Evolutionary conservation across 2,888 invertebrate genomes (phyloP), one percentile per base, ranked within the genome.

Genomic region (Tachina lurida): DNA sequence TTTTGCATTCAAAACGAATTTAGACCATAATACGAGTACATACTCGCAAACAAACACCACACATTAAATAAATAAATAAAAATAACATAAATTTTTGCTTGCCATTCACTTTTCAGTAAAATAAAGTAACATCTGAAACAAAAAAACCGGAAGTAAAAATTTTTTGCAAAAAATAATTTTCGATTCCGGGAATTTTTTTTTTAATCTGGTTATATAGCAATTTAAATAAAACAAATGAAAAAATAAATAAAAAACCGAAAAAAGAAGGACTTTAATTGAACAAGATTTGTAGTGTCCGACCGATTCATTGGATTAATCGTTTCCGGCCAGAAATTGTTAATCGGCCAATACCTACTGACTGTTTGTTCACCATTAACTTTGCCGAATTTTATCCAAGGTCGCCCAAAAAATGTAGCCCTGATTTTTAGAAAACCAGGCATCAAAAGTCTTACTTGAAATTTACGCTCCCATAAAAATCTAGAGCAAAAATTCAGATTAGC

Each of bases 1-100:
- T 79, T 77, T 79, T 41, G 71, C 45, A 79, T 79, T 54, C 79
- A 79, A 73, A 56, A 65, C 65, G 41, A 73, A 79, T 65, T 63
- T 79, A 43, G 31, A 39, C 31, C 19, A 56, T n/a, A 54, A 63
- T 43, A 63, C 31, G 22, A 22, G 22, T 22, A 31, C 4, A 4
- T 79, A 70, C 43, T 22, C 39, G n/a, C 31, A 67, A 67, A 68
- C 31, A 68, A 52, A 70, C 17, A 7, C 12, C 31, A 31, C 1
- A 22, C 54, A 47, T 67, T 45, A 45, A 71, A 62, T 19, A 22
- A 71, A 62, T 19, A 22, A 22, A 62, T 31, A 54, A 63, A 31
- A 71, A 54, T n/a, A 45, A 71, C 52, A 54, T 47, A 45, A 45
- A 62, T 71, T 56, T 31, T 5, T 31, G 31, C 31, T 31, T 70